Base-by-base conservation (phyloP, 2,113 vertebrate species). In the Vulpes vulpes region DNA sequence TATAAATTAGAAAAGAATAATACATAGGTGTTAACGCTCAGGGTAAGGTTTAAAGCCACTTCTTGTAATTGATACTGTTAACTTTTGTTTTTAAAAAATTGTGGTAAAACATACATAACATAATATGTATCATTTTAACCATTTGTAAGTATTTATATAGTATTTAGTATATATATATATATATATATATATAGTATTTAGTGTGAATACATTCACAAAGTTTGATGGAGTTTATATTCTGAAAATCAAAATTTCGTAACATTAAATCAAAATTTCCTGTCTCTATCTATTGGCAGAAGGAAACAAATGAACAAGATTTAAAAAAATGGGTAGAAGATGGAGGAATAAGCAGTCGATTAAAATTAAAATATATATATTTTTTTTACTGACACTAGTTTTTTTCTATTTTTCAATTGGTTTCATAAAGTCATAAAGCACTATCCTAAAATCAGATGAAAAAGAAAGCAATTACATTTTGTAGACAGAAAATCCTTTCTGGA, bases 391-490 rank as follows among this genome's bases (percentile, higher is more conserved):
- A 91, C n/a, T 94, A 51, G 38, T 62, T 95, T 96, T 94, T 85
- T 94, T 85, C 35, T 95, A 4, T 96, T 94, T 93, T 95, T 67
- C 19, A 76, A 2, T 79, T 96, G 74, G 17, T 92, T 91, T 97
- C 49, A 60, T 90, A 82, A 93, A 86, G 64, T 80, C 59, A 85
- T 97, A 95, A 94, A 97, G 60, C 59, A 92, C 32, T 55, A 65
- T 73, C 57, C 38, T 86, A 85, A 97, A 93, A 87, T 59, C 80
- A 92, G 38, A 95, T 87, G 30, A 25, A 90, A 35, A 79, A 65
- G 95, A 95, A 98, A 91, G 53, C 74, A 97, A 89, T 97, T 92
- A 62, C 11, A 83, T 62, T 93, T 91, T 96, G 32, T 88, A 91
- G 64, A 88, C 64, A 91, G 27, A 83, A 95, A 85, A 95, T 97